Percentiles rank a stretch among this genome's conserved stretches.
Conservation (phyloP, 2,888 invertebrate species). For the Melangyna quadrimaculata region DNA sequence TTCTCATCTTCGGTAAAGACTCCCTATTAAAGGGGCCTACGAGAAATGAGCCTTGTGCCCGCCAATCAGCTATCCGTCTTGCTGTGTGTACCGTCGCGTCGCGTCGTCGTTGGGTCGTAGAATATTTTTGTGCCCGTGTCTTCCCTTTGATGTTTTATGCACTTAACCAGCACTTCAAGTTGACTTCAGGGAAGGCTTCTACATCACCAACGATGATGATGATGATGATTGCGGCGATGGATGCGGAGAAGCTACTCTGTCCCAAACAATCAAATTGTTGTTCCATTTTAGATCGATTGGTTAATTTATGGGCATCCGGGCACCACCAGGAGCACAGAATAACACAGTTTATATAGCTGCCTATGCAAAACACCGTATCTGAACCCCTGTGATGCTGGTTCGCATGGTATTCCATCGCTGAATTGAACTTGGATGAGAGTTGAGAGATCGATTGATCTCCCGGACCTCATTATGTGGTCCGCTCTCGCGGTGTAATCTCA, state of each 20-base stretch:
- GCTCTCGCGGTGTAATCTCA: conserved; percentile 69
- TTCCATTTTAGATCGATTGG: conserved; percentile 77
- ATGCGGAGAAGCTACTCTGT: conserved; percentile 50
- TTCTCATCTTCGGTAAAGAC: conserved; percentile 51
- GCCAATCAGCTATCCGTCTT: conserved; percentile 56
- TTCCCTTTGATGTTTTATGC: conserved; percentile 66
- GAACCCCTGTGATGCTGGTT: conserved; percentile 19
- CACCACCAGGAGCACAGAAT: conserved; percentile 64
- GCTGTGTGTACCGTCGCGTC: conserved; percentile 23
- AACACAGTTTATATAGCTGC: conserved; percentile 16
- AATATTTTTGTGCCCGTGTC: conserved; percentile 1
- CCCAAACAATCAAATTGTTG: conserved; percentile 69
- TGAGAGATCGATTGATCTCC: conserved; percentile 70
- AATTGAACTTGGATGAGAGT: conserved; percentile 29
- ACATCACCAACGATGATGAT: neutral
- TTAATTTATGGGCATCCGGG: conserved; percentile 81
- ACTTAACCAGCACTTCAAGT: conserved; percentile 45
- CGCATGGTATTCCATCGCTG: conserved; percentile 12
- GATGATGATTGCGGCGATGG: conserved; percentile 24
- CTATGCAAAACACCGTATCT: conserved; percentile 71
- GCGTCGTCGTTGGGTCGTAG: neutral
- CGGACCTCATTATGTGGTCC: conserved; percentile 72
- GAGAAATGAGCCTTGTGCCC: conserved; percentile 47
- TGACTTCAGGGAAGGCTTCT: conserved; percentile 18
- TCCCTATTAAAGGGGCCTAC: neutral